Percentiles rank a stretch among this genome's conserved stretches.
Conservation (phyloP, 2,888 invertebrate species). For the Lordiphosa fenestrarum region DNA sequence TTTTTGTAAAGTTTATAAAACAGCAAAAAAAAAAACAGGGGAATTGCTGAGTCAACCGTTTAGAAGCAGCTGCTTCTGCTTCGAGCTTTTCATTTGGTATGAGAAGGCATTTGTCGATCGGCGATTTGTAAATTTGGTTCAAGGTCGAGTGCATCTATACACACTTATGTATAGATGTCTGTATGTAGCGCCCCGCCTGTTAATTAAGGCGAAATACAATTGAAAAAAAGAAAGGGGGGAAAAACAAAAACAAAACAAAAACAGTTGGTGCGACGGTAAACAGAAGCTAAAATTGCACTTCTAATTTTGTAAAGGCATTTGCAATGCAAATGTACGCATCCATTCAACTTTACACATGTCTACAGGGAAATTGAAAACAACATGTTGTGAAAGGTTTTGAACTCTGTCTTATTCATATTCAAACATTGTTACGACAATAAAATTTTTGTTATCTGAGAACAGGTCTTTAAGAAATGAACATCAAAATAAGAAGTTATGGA, state of each 20-base stretch:
- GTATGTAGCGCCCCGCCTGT: slow-evolving; percentile 1
- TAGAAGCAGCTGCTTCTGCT: slow-evolving; percentile 1
- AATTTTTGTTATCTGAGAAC: too few relatives aligned
- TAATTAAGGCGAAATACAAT: slow-evolving; percentile 8
- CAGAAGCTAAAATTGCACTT: neutral
- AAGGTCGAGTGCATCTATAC: slow-evolving; percentile 2
- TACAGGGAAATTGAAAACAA: too few relatives aligned
- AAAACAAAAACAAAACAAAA: neutral
- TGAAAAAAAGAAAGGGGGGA: too few relatives aligned
- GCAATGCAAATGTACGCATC: slow-evolving; percentile 5
- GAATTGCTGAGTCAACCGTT: too few relatives aligned
- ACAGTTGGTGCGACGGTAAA: slow-evolving; percentile 1
- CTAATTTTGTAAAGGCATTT: slow-evolving; percentile 5
- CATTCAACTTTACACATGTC: neutral
- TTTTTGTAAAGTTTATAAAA: too few relatives aligned
- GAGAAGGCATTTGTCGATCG: neutral
- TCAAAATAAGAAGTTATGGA: too few relatives aligned
- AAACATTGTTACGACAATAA: too few relatives aligned
- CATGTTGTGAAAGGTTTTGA: neutral
- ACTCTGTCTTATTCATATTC: too few relatives aligned
- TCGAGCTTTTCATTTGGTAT: neutral
- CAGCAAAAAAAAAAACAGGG: too few relatives aligned
- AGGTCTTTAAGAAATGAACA: too few relatives aligned
- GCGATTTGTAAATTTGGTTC: slow-evolving; percentile 7
- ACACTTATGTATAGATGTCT: neutral